These are phyloP conservation scores for Harpalus rubripes DNA, from an alignment of 2,888 invertebrate species.

Conservation along the genomic window DNA sequence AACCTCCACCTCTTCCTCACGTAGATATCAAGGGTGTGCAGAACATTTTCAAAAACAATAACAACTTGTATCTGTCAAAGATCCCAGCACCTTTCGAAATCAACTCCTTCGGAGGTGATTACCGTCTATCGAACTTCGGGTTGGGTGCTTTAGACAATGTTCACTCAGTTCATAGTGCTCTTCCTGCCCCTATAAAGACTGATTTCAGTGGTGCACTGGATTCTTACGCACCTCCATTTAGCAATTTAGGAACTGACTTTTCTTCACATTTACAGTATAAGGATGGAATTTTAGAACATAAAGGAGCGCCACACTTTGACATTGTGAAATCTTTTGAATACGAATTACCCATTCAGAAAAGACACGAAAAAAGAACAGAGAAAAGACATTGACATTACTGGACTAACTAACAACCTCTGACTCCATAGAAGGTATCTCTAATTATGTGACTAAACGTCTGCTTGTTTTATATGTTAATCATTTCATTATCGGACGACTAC, in stretches of 20 bases:
- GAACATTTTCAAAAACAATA: conserved; percentile 27
- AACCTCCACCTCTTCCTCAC: background rate
- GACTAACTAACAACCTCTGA: conserved; percentile 57
- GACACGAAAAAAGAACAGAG: background rate
- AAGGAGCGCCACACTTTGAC: conserved; percentile 67
- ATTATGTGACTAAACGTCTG: conserved; percentile 31
- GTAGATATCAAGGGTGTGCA: conserved; percentile 25
- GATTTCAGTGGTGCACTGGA: conserved; percentile 24
- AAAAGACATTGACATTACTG: conserved; percentile 56
- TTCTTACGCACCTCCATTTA: conserved; percentile 53
- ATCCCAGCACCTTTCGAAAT: conserved; percentile 56
- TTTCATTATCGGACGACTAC: background rate
- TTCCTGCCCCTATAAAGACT: conserved; percentile 34
- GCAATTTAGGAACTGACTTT: conserved; percentile 21
- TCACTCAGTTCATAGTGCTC: conserved; percentile 13
- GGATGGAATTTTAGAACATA: conserved; percentile 54
- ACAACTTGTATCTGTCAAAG: conserved; percentile 27
- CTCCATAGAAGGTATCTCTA: conserved; percentile 53
- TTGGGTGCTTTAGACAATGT: conserved; percentile 54
- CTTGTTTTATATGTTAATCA: conserved; percentile 5
- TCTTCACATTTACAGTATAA: conserved; percentile 56
- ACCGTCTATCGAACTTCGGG: conserved; percentile 18
- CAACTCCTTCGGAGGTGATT: conserved; percentile 16
- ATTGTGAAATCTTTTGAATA: conserved; percentile 73
- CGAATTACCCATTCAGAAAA: conserved; percentile 70